Evolutionary conservation across 2,113 vertebrate species (phyloP), one percentile per base, ranked within the genome.

Genomic region (Caranx melampygus): DNA sequence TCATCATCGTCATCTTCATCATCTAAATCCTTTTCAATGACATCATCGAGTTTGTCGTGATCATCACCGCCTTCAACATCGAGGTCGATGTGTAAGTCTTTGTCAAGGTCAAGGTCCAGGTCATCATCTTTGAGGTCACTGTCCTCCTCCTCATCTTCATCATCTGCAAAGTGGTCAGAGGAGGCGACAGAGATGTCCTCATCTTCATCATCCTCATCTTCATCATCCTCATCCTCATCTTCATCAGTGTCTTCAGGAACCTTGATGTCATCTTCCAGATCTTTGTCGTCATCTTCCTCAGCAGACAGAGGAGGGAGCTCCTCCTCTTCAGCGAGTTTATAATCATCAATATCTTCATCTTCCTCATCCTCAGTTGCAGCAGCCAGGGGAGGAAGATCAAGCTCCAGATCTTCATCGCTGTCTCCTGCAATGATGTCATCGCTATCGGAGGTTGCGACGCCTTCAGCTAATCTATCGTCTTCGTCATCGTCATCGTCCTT

Each of bases 131-230:
- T 65, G 33, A 81, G 47, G 54, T 84, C 68, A 20, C 18, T 5
- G 34, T 86, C 87, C 12, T 92, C 88, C 0, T 87, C 88, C 5
- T 91, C 88, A 44, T 90, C 89, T 81, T 93, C 92, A 54, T 91
- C 89, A 3, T 93, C 91, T 60, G 89, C 93, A 71, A 92, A 91
- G 51, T 86, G 81, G 12, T 93, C 92, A 5, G 91, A 90, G n/a
- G 92, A 87, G n/a, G 87, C 86, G 3, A 91, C 73, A 0, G 92
- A 91, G 18, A 84, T 4, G 6, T 85, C 87, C 4, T 80, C 84
- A 0, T 89, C 89, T 64, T 85, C 81, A 0, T 78, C 72, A 10
- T 83, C 89, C 8, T 70, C 86, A 9, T 78, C 83, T 8, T 87
- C 87, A 7, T 87, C 87, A 5, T 85, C 79, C 86, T 87, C 87